Base-by-base conservation (phyloP, 2,888 invertebrate genomes). In the Parascotia fuliginaria region DNA sequence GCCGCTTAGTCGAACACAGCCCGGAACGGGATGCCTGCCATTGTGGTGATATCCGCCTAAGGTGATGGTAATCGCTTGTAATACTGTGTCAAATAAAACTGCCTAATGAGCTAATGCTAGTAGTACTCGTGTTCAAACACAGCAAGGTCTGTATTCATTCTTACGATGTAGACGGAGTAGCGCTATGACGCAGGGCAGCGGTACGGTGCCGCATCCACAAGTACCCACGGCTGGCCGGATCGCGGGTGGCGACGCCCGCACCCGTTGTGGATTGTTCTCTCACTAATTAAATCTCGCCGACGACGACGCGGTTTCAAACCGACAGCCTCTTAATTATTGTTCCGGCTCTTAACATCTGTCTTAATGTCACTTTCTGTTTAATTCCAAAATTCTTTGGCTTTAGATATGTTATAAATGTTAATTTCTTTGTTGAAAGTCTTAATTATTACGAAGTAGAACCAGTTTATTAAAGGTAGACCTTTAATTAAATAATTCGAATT, bases 281-380 rank as follows among this genome's bases (percentile, higher is more conserved):
- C 89, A 82, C 87, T 92, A 91, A 92, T 92, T 92, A 91, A 91
- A 92, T 91, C 89, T 86, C 84, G 82, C 81, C 82, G 81, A 73
- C 83, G 80, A 85, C 84, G 83, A 77, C 83, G 87, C 85, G 88
- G 89, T 88, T 86, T 81, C 83, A 83, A 83, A 86, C 86, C 87
- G 89, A 85, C 89, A 83, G 85, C 87, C 88, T 91, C 90, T 90
- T 91, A 89, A 90, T 90, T 91, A 90, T 90, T 89, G 88, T 87
- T 84, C 85, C 83, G 82, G 83, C 84, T 83, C 85, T 89, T 89
- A 90, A 90, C 90, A 89, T 89, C 87, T 88, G 89, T 88, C 89
- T 90, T 89, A 86, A 85, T 82, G 86, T 87, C 89, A 87, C 85
- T 86, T 89, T 84, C 73, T 79, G 79, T 86, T 87, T 87, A 86